Percentiles rank a stretch among this genome's conserved stretches.
Evolutionary conservation across 37 sponge, comb jelly and placozoan species (phyloP).

Genomic region (Corticium candelabrum): DNA sequence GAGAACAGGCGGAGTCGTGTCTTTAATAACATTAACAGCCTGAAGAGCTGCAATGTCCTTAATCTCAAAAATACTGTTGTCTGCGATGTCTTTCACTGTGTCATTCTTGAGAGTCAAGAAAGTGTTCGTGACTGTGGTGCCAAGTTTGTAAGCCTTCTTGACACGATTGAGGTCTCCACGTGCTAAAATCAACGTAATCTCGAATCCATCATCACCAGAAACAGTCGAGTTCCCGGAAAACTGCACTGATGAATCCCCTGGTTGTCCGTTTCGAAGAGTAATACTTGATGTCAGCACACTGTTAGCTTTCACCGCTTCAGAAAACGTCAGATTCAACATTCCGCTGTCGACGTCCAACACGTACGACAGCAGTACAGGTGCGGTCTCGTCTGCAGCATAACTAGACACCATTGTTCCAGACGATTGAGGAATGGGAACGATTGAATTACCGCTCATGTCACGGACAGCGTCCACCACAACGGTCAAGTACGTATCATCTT

Average conservation of each 20-base stretch:
- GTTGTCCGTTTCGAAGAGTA: background rate
- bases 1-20: conserved; percentile 59
- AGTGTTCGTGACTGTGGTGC: conserved; percentile 8
- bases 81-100: conserved; percentile 63
- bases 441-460: conserved; percentile 52
- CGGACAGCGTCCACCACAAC: conserved; percentile 22
- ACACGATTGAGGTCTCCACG: background rate
- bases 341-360: conserved; percentile 27
- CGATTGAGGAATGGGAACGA: conserved; percentile 16
- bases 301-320: conserved; percentile 63
- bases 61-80: conserved; percentile 34
- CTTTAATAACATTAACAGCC: conserved; percentile 29
- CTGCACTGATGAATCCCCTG: background rate
- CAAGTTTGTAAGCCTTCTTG: background rate
- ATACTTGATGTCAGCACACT: background rate
- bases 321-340: conserved; percentile 38
- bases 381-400: conserved; percentile 56
- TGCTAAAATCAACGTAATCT: background rate
- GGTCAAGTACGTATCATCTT: conserved; percentile 41
- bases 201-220: background rate
- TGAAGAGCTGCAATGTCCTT: conserved; percentile 10
- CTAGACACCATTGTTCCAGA: background rate
- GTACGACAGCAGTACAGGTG: conserved; percentile 46
- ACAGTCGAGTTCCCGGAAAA: background rate
- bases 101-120: conserved; percentile 54